Conservation (phyloP, 30 jellyfish, hydroid and myxozoan species). For the Haliclystus octoradiatus region DNA sequence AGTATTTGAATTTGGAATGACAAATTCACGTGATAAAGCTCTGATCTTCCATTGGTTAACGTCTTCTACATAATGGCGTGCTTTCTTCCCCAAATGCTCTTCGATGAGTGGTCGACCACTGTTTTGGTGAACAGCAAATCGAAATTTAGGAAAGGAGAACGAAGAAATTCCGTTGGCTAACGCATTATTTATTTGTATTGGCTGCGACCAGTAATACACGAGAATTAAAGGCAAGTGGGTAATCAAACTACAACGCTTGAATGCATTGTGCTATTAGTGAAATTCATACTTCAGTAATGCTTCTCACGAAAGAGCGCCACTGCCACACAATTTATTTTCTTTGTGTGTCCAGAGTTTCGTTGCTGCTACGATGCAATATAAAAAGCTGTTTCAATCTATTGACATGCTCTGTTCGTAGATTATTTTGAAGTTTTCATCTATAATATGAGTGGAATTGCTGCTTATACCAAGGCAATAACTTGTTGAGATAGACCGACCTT, state of each 20-base stretch:
- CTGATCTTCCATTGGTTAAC: not conserved
- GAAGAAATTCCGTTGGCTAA: slow-evolving; percentile 80
- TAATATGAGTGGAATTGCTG: too few relatives aligned
- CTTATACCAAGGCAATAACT: too few relatives aligned
- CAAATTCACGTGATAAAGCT: not conserved
- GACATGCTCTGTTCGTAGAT: too few relatives aligned
- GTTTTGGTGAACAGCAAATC: slow-evolving; percentile 80
- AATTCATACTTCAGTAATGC: slow-evolving; percentile 16
- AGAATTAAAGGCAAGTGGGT: not conserved
- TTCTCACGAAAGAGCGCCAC: too few relatives aligned
- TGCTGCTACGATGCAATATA: too few relatives aligned
- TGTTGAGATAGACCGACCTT: too few relatives aligned
- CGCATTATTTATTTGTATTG: slow-evolving; percentile 7
- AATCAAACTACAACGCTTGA: not conserved
- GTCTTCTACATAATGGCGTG: not conserved
- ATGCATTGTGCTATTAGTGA: not conserved
- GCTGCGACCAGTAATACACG: slow-evolving; percentile 8
- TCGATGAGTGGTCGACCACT: slow-evolving; percentile 45
- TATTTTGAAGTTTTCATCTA: too few relatives aligned
- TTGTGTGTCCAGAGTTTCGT: too few relatives aligned
- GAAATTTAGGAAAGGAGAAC: slow-evolving; percentile 38
- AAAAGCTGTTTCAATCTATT: too few relatives aligned
- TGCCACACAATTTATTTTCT: too few relatives aligned
- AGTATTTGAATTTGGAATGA: too few relatives aligned
- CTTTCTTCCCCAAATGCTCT: not conserved